Percentiles rank a stretch among this genome's conserved stretches.
Evolutionary conservation across 2,797 vertebrate genomes (phyloP).

Genomic region (Rhabdomys pumilio): DNA sequence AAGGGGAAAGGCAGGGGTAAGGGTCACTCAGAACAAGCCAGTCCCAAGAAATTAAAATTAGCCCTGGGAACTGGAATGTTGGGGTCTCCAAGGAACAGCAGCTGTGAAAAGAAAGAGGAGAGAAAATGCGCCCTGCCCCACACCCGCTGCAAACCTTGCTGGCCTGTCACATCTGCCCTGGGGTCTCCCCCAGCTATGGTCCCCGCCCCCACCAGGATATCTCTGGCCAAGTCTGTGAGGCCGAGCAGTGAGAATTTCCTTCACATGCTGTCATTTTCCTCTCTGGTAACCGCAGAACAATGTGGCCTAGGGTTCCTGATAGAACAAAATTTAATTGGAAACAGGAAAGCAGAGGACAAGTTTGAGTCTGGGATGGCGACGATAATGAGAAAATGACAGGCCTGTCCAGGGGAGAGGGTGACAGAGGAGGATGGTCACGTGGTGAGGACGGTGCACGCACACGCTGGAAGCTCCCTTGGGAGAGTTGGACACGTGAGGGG

Average conservation of each 20-base stretch:
- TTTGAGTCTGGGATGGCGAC: slow-evolving; percentile 74
- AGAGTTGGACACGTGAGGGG: slow-evolving; percentile 69
- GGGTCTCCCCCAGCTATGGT: slow-evolving; percentile 70
- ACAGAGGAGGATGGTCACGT: slow-evolving; percentile 1
- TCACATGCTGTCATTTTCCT: slow-evolving; percentile 77
- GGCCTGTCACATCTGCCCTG: slow-evolving; percentile 79
- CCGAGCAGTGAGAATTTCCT: slow-evolving; percentile 83
- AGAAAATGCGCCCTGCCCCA: slow-evolving; percentile 54
- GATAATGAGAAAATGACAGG: slow-evolving; percentile 84
- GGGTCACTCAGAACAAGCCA: slow-evolving; percentile 83
- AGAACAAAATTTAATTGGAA: slow-evolving; percentile 83
- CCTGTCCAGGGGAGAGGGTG: slow-evolving; percentile 27
- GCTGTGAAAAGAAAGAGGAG: slow-evolving; percentile 86
- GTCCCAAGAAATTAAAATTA: slow-evolving; percentile 90
- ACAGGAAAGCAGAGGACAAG: slow-evolving; percentile 85
- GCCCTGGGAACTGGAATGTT: slow-evolving; percentile 88
- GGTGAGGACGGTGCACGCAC: background rate
- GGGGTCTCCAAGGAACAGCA: slow-evolving; percentile 85
- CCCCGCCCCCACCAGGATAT: slow-evolving; percentile 67
- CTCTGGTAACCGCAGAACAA: slow-evolving; percentile 69
- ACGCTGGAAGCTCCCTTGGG: slow-evolving; percentile 73
- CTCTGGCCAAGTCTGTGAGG: slow-evolving; percentile 55
- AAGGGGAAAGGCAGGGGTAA: slow-evolving; percentile 80
- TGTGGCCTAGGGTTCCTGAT: slow-evolving; percentile 81
- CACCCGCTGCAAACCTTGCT: background rate